These are phyloP conservation scores for Nylanderia fulva DNA, from an alignment of 1,140 invertebrate genomes.

Conservation along the genomic window DNA sequence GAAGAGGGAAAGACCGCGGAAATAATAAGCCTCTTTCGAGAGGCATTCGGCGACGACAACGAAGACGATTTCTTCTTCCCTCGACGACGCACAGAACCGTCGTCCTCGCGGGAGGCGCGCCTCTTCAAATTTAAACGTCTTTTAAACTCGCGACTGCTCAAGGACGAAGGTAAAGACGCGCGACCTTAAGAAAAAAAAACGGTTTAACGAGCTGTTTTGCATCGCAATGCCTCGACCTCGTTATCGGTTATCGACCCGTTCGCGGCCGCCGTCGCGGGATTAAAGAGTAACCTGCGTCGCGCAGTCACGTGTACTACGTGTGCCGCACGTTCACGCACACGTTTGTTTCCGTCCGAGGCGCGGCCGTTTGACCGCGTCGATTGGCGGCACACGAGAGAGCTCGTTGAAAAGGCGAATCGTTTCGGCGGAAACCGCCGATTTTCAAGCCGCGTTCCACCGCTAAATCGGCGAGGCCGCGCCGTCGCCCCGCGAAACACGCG, in stretches of 20 bases:
- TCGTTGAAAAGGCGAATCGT: slow-evolving; percentile 68
- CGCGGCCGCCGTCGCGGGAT: slow-evolving; percentile 67
- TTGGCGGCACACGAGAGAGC: slow-evolving; percentile 46
- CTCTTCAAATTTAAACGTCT: slow-evolving; percentile 58
- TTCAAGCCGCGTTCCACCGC: slow-evolving; percentile 46
- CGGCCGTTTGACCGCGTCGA: slow-evolving; percentile 66
- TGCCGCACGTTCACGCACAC: slow-evolving; percentile 18
- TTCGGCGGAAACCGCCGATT: slow-evolving; percentile 69
- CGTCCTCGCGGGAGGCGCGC: not conserved
- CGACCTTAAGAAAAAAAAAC: slow-evolving; percentile 71
- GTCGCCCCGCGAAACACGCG: slow-evolving; percentile 44
- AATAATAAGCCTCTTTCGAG: slow-evolving; percentile 68
- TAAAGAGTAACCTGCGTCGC: slow-evolving; percentile 71
- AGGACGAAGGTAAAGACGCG: slow-evolving; percentile 67
- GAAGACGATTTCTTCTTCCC: slow-evolving; percentile 22
- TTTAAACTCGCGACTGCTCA: slow-evolving; percentile 47
- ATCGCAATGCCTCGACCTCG: slow-evolving; percentile 82
- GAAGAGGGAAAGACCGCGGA: slow-evolving; percentile 61
- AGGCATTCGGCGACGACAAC: slow-evolving; percentile 7
- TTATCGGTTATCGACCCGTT: slow-evolving; percentile 82
- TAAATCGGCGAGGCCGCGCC: slow-evolving; percentile 53
- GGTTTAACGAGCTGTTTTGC: slow-evolving; percentile 83
- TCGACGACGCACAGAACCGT: slow-evolving; percentile 8
- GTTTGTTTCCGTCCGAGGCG: slow-evolving; percentile 10
- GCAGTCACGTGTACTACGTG: slow-evolving; percentile 46